Evolutionary conservation across 2,113 vertebrate species (phyloP).

Genomic region (Gracilinanus agilis): DNA sequence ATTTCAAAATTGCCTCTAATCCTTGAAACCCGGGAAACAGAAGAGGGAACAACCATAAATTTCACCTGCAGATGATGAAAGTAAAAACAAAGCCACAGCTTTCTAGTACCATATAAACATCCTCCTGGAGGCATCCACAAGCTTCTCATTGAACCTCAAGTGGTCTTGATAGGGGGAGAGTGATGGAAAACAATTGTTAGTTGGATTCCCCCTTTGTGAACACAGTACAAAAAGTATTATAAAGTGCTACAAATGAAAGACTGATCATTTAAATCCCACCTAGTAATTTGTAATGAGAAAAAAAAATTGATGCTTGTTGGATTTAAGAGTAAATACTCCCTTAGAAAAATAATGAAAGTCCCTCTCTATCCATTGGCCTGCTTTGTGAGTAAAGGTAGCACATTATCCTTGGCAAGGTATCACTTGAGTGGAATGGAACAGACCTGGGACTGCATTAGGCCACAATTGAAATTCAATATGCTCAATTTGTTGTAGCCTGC

Average conservation of each 20-base stretch:
- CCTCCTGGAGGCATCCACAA: not conserved
- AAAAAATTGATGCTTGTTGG: constrained; percentile 38
- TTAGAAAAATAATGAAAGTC: constrained; percentile 33
- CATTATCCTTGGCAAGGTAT: not conserved
- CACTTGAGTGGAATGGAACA: constrained; percentile 41
- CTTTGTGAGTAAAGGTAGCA: constrained; percentile 38
- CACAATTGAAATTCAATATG: constrained; percentile 53
- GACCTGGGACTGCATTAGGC: constrained; percentile 35
- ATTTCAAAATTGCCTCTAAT: constrained; percentile 12
- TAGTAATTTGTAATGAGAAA: constrained; percentile 45
- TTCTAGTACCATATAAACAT: not conserved
- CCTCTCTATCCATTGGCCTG: not conserved
- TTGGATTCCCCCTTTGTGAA: not conserved
- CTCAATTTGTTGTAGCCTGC: constrained; percentile 65
- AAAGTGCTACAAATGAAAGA: constrained; percentile 28
- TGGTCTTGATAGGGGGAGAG: not conserved
- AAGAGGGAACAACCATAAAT: not conserved
- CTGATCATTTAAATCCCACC: constrained; percentile 41
- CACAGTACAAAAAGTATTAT: not conserved
- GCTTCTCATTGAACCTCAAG: not conserved
- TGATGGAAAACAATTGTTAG: not conserved
- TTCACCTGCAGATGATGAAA: not conserved
- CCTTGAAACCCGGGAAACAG: not conserved
- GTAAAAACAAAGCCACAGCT: not conserved
- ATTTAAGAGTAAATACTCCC: constrained; percentile 22